A percentile compares a stretch with the other conserved stretches of the same genome.
phyloP scores from a whole-genome alignment of 2,888 invertebrate genomes.

The Isoperla grammatica region DNA sequence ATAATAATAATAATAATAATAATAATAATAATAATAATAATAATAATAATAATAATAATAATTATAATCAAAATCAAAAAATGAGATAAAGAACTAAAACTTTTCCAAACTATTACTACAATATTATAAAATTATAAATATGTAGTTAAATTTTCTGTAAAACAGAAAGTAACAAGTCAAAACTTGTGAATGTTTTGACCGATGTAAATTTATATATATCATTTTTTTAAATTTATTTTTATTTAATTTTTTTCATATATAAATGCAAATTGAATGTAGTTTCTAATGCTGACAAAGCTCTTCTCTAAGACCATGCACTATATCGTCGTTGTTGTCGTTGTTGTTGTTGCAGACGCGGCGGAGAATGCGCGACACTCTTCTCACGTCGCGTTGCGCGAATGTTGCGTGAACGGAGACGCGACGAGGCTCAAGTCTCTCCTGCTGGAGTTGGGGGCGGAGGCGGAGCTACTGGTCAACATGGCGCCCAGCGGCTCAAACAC shows the following conservation, averaged over 20 bases:
- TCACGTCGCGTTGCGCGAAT: slow-evolving; percentile 70
- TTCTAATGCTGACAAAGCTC: neutral
- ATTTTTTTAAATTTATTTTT: slow-evolving; percentile 13
- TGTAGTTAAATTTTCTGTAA: too few species aligned
- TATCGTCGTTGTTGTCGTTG: neutral
- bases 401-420: slow-evolving; percentile 68
- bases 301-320: neutral
- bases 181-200: too few species aligned
- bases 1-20: too few species aligned
- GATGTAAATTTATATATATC: slow-evolving; percentile 38
- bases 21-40: too few species aligned
- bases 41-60: too few species aligned
- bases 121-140: too few species aligned
- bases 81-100: too few species aligned
- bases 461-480: slow-evolving; percentile 74
- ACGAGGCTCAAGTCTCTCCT: slow-evolving; percentile 60
- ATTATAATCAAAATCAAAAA: too few species aligned
- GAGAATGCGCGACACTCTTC: slow-evolving; percentile 69
- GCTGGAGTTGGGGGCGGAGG: slow-evolving; percentile 57
- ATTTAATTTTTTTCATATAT: neutral
- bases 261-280: neutral
- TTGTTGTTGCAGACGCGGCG: slow-evolving; percentile 53
- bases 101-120: too few species aligned
- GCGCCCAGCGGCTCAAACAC: slow-evolving; percentile 86
- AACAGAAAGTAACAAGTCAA: too few species aligned